Conservation (phyloP, 2,888 invertebrate species). For the Protonemura montana region DNA sequence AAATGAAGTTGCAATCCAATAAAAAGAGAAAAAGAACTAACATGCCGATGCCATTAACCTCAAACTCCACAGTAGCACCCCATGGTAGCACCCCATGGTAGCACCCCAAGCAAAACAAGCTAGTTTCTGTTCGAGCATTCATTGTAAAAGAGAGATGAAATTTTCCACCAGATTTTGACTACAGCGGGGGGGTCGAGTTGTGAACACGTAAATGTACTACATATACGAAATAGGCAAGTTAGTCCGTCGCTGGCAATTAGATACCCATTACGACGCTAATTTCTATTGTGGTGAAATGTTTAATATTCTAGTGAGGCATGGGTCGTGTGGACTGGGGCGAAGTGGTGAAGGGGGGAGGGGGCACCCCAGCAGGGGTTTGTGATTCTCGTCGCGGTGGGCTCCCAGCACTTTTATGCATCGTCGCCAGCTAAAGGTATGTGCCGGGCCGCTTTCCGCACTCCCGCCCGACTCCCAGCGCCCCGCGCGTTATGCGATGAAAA, state of each 20-base stretch:
- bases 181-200: conserved; percentile 15
- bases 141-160: no score
- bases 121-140: no score
- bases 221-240: background rate
- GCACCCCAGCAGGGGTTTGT: conserved; percentile 8
- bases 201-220: conserved; percentile 8
- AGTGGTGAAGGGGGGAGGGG: conserved; percentile 37
- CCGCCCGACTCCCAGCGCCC: no score
- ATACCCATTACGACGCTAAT: conserved; percentile 46
- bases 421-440: background rate
- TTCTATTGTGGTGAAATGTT: conserved; percentile 48
- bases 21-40: no score
- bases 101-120: no score
- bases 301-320: conserved; percentile 46
- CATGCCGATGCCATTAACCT: no score
- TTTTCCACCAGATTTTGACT: background rate
- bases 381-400: conserved; percentile 44
- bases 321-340: background rate
- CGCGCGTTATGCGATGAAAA: no score
- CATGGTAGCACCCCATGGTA: no score
- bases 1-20: no score
- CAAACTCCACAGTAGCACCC: no score
- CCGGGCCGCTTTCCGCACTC: no score
- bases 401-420: conserved; percentile 40
- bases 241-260: conserved; percentile 44